phyloP scores from a whole-genome alignment of 2,797 vertebrate species.

The Lagodon rhomboides region DNA sequence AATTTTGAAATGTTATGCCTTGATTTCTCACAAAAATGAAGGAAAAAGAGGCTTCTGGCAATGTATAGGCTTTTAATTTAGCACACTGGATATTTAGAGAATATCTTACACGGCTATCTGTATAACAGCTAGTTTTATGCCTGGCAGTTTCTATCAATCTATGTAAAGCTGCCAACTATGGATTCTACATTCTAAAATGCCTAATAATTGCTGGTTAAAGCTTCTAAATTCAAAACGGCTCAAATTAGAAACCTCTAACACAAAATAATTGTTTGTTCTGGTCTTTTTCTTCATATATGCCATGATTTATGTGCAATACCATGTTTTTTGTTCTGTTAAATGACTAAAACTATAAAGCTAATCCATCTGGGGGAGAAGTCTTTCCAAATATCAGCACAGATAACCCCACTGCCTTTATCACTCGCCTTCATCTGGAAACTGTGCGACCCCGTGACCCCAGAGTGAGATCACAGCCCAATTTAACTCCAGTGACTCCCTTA shows the following conservation, averaged over 20 bases:
- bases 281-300: not conserved
- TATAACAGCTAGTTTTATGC: not conserved
- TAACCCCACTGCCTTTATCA: slow-evolving; percentile 32
- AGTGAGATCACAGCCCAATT: slow-evolving; percentile 77
- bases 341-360: slow-evolving; percentile 3
- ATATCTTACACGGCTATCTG: not conserved
- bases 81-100: not conserved
- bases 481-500: slow-evolving; percentile 68
- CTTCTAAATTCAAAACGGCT: not conserved
- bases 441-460: slow-evolving; percentile 72
- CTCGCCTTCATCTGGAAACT: slow-evolving; percentile 59
- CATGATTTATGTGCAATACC: not conserved
- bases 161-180: not conserved
- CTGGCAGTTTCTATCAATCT: not conserved
- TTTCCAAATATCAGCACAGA: slow-evolving; percentile 19
- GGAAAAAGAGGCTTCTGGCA: slow-evolving; percentile 1
- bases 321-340: not conserved
- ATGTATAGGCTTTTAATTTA: slow-evolving; percentile 1
- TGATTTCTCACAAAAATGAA: slow-evolving; percentile 28
- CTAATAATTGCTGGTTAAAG: not conserved
- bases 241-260: not conserved
- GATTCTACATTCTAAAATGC: not conserved
- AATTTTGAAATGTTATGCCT: slow-evolving; percentile 23
- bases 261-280: not conserved
- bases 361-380: slow-evolving; percentile 10